Percentiles rank a stretch among this genome's conserved stretches.
Conservation (phyloP, 1,140 invertebrate species). For the Zaprionus gabonicus region DNA sequence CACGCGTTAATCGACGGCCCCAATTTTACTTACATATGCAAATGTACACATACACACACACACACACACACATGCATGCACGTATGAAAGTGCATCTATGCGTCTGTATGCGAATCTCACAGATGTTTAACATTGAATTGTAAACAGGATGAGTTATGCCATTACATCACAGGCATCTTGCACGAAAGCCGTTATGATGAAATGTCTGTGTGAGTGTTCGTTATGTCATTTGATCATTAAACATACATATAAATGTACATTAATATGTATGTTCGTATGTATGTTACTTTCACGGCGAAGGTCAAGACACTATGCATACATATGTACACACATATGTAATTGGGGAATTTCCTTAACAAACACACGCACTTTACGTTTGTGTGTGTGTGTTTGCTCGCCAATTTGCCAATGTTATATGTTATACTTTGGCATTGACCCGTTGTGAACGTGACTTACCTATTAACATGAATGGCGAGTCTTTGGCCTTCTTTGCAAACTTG, state of each 20-base stretch:
- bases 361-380: constrained; percentile 8
- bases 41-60: background rate
- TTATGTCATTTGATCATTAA: constrained; percentile 58
- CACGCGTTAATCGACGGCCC: constrained; percentile 64
- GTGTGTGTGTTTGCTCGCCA: background rate
- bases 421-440: background rate
- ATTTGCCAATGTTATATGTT: background rate
- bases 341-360: constrained; percentile 54
- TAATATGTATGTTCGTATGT: background rate
- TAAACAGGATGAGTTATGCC: background rate
- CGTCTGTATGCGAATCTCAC: background rate
- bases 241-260: constrained; percentile 7
- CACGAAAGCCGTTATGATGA: constrained; percentile 16
- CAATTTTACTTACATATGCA: constrained; percentile 40
- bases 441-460: constrained; percentile 85
- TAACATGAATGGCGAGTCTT: constrained; percentile 88
- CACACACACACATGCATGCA: background rate
- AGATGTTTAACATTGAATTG: background rate
- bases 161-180: constrained; percentile 61
- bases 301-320: constrained; percentile 34
- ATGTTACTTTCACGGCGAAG: constrained; percentile 31
- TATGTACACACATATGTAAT: constrained; percentile 11
- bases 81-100: background rate
- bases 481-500: constrained; percentile 87
- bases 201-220: constrained; percentile 7